Evolutionary conservation across 2,113 vertebrate genomes (phyloP), one percentile per base, ranked within the genome.

Genomic region (Pygoscelis adeliae): DNA sequence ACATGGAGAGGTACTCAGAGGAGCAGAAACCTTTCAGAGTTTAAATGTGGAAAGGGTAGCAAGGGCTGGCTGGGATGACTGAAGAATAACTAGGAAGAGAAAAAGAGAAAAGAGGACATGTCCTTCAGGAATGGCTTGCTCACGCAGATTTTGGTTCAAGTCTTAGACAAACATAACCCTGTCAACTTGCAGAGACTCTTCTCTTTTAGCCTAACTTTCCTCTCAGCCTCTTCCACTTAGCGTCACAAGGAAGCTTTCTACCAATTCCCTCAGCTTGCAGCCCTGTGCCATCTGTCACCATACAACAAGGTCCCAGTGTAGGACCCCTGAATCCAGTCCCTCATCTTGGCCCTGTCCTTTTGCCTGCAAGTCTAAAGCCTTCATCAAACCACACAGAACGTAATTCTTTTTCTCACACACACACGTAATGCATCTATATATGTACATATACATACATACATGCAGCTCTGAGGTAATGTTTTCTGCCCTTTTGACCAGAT

Each of bases 1-100:
- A 96, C 97, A 46, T 4, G 71, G 76, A 97, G 85, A 97, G 78
- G 74, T 27, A 73, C 73, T 82, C 29, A 65, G n/a, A 70, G 74
- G 42, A 96, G 89, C 44, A 83, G 53, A 74, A 63, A 96, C 27
- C 30, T 52, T 49, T n/a, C 72, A 53, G 84, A 94, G 42, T 42
- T 53, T 55, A 79, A 10, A 63, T 8, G 27, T 42, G 76, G 87
- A 42, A 15, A 53, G 63, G 49, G 62, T 15, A 84, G 72, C 20
- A 3, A 87, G 86, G 66, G 86, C 46, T 74, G 73, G 58, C 82
- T 32, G 61, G 87, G 40, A 55, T 21, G 66, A 62, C 56, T 26
- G 30, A 65, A 55, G 65, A 65, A 10, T 17, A 32, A 59, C 29
- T 2, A 70, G 92, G 87, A 92, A 91, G 78, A 97, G 90, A 71